These are phyloP conservation scores for Gnathonemus echidnorhynchus DNA, from an alignment of 2,113 vertebrate species.

Conservation along the genomic window DNA sequence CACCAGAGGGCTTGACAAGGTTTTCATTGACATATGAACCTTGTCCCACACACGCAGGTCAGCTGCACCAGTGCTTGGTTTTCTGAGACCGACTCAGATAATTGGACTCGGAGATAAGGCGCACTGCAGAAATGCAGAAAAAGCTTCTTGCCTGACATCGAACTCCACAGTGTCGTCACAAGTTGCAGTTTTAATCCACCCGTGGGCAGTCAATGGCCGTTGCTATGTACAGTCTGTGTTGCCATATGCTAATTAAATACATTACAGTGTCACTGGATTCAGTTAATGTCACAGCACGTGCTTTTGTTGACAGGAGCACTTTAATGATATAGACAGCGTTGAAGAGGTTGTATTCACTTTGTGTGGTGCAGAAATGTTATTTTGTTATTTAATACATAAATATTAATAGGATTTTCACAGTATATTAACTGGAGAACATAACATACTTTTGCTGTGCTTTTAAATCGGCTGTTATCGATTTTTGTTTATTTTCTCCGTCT, in stretches of 20 bases:
- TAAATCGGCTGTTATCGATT: neutral
- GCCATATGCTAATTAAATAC: neutral
- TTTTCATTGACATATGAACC: neutral
- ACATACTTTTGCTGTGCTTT: neutral
- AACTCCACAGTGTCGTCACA: neutral
- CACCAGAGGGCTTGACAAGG: neutral
- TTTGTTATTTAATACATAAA: slow-evolving; percentile 1
- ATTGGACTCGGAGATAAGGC: neutral
- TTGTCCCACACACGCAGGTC: neutral
- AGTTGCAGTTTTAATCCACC: neutral
- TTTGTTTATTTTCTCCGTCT: neutral
- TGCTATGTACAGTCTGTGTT: neutral
- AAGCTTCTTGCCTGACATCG: neutral
- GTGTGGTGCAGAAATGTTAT: neutral
- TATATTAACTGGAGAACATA: neutral
- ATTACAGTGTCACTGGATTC: neutral
- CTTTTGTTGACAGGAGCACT: neutral
- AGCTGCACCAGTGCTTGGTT: neutral
- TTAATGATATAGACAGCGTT: neutral
- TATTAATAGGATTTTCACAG: neutral
- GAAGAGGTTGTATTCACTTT: neutral
- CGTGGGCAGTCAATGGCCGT: neutral
- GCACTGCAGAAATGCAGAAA: neutral
- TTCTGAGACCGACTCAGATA: neutral
- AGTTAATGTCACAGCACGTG: neutral